Evolutionary conservation across 2,888 invertebrate species (phyloP), one percentile per base, ranked within the genome.

Genomic region (Torymus aiolomorphi): DNA sequence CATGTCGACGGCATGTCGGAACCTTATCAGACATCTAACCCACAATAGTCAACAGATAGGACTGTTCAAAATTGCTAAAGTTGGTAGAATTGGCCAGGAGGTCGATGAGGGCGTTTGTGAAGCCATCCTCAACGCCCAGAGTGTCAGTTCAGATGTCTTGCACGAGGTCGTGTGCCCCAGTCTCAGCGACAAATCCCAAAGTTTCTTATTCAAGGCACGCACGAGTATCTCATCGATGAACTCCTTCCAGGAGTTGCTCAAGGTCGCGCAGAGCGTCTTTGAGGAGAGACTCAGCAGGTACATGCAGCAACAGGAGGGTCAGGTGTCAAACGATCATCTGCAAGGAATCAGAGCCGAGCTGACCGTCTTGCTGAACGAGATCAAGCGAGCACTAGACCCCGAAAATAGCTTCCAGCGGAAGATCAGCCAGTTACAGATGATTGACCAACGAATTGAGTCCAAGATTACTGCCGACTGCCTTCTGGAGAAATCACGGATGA

Each of bases 21-120:
- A 78, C 31, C 57, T 78, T 5, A 16, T 72, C 13, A 0, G 13
- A 11, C 59, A 52, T 52, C 24, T 78, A 1, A 59, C 24, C 3
- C 1, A 52, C 2, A 72, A 78, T 52, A 20, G 14, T 18, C 14
- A 59, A 18, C 56, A 72, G 13, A 72, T 78, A 18, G 71, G 72
- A 0, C 24, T 72, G 8, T 72, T 66, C n/a, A 72, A 59, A n/a
- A 51, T 12, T 52, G 72, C 72, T 66, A 52, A 42, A 2, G 12
- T 49, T 12, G 78, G 78, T 42, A 8, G 24, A 2, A 12, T 78
- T 16, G 24, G 66, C 4, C 11, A 13, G 1, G 59, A 66, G 2
- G 51, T 72, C 18, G 72, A 61, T 3, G n/a, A 8, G 11, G 59
- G 31, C 1, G 11, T 78, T 52, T 0, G 18, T 11, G 13, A 31